These are phyloP conservation scores for Limonius californicus DNA, from an alignment of 1,140 invertebrate genomes.

Conservation along the genomic window DNA sequence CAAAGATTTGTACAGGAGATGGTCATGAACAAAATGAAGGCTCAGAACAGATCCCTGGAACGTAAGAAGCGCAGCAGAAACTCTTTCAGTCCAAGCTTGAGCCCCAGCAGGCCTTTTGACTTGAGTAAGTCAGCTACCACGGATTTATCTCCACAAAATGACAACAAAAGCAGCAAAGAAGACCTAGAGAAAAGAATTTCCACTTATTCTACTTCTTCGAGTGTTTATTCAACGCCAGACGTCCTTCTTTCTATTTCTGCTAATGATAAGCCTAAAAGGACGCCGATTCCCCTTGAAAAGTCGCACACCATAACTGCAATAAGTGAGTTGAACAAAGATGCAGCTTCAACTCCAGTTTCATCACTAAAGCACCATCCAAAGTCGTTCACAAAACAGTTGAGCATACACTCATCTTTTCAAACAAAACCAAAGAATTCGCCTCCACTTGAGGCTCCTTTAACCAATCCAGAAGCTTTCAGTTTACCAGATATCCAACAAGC, in stretches of 20 bases:
- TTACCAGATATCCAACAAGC: conserved; percentile 35
- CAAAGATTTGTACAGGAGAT: conserved; percentile 59
- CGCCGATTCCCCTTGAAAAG: conserved; percentile 13
- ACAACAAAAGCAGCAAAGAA: conserved; percentile 25
- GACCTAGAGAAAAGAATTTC: conserved; percentile 11
- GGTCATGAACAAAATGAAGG: conserved; percentile 71
- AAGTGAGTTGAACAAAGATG: neutral
- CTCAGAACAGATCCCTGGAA: conserved; percentile 57
- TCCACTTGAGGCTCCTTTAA: neutral
- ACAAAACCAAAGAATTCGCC: conserved; percentile 7
- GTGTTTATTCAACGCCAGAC: conserved; percentile 29
- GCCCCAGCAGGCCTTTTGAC: conserved; percentile 29
- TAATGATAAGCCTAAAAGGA: conserved; percentile 32
- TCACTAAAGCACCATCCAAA: conserved; percentile 3
- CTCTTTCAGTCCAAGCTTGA: conserved; percentile 28
- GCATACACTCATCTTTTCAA: conserved; percentile 8
- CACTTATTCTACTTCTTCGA: conserved; percentile 22
- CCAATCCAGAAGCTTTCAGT: neutral
- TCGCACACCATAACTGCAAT: neutral
- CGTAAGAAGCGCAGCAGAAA: conserved; percentile 34
- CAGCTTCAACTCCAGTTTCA: neutral
- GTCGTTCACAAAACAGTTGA: neutral
- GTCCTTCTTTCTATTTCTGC: conserved; percentile 36
- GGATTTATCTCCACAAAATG: conserved; percentile 23
- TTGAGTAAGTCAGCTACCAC: conserved; percentile 39